Evolutionary conservation across 1,140 invertebrate species (phyloP), one percentile per base, ranked within the genome.

Genomic region (Chymomyza costata): DNA sequence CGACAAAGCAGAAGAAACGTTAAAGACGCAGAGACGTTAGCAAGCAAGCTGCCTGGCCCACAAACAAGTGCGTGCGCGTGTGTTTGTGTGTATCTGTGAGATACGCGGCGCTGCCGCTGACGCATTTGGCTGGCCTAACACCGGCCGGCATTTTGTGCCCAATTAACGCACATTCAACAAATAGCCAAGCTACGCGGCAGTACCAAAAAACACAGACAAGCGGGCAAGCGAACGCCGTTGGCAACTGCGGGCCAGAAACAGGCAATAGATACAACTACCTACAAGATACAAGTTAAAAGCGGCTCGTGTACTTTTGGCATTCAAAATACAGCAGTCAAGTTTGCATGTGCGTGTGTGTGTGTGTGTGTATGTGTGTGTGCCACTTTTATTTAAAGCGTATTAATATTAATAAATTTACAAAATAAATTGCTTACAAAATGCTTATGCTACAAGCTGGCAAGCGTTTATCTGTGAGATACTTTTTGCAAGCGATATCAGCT

Each of bases 61-160:
- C 38, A 45, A 32, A 7, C 18, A 43, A 35, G 53, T 38, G 34
- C 40, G 37, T 38, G 49, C 13, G 32, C 19, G 66, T 40, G 40
- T 39, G 48, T 46, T 40, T 34, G 28, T n/a, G 15, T 55, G 71
- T 78, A 80, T 78, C 73, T 66, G 73, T 61, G 49, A 80, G 73
- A 80, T 78, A 78, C 73, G 73, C 64, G 31, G 38, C 39, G 21
- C 21, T 25, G 8, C 3, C 21, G 21, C 21, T 25, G 21, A 25
- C 21, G 21, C 6, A 13, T 48, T 61, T 47, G 3, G 56, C 41
- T 19, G 63, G 17, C 44, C 16, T 8, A 15, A 44, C 58, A 76
- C 81, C 82, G 82, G 82, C 82, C 82, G 82, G 82, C 76, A 56
- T 84, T 84, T 83, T 83, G 82, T 83, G 82, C 81, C 74, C 71